Evolutionary conservation across 2,797 vertebrate genomes (phyloP).

Genomic region (Coracias cyanogaster): DNA sequence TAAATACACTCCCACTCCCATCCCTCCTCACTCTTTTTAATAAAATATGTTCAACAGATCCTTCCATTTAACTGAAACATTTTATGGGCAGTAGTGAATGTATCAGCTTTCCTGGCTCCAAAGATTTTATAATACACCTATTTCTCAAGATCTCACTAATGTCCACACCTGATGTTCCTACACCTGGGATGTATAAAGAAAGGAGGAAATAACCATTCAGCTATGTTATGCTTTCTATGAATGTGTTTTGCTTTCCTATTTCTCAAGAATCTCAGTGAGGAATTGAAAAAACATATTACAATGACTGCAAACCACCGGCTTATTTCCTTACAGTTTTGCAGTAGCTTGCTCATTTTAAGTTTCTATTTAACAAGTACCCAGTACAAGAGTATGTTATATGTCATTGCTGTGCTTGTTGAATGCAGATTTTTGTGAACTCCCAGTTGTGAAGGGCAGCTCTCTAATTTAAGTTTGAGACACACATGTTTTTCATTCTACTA

Average conservation of each 20-base stretch:
- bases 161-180: neutral
- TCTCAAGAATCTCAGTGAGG: neutral
- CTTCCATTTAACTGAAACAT: neutral
- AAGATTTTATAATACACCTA: neutral
- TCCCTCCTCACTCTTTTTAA: neutral
- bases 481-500: slow-evolving; percentile 49
- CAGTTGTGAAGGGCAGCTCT: neutral
- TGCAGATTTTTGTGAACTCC: slow-evolving; percentile 13
- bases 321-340: neutral
- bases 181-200: neutral
- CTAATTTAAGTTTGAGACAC: slow-evolving; percentile 44
- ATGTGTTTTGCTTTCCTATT: neutral
- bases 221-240: neutral
- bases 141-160: neutral
- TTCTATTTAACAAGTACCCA: slow-evolving; percentile 1
- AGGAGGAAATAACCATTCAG: neutral
- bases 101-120: neutral
- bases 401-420: neutral
- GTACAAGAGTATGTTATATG: neutral
- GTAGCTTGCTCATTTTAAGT: neutral
- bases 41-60: neutral
- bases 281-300: neutral
- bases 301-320: neutral
- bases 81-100: neutral
- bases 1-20: neutral